A percentile compares a stretch with the other conserved stretches of the same genome.
These are phyloP conservation scores for Dasypus novemcinctus DNA, from an alignment of 2,113 vertebrate genomes.

Conservation along the genomic window DNA sequence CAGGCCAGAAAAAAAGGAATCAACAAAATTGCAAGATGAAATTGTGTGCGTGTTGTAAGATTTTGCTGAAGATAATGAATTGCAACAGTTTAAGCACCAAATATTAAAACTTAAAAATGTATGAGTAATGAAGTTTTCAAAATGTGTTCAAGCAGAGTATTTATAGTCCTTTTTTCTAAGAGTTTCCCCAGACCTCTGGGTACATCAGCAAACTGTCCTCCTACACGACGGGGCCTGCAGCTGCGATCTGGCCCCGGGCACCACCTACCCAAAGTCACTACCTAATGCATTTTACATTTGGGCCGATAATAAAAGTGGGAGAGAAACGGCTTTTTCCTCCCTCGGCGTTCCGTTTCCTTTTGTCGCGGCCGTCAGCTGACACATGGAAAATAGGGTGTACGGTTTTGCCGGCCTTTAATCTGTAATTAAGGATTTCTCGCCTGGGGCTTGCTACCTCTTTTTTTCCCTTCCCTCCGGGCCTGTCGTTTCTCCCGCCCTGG, in stretches of 20 bases:
- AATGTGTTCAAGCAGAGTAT: slow-evolving; percentile 78
- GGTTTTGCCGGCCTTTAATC: slow-evolving; percentile 79
- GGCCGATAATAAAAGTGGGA: slow-evolving; percentile 79
- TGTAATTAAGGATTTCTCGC: slow-evolving; percentile 81
- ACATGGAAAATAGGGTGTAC: slow-evolving; percentile 77
- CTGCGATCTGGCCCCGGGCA: slow-evolving; percentile 83
- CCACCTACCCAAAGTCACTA: slow-evolving; percentile 85
- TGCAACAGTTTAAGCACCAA: slow-evolving; percentile 72
- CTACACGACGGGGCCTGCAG: slow-evolving; percentile 82
- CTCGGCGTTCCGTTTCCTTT: slow-evolving; percentile 71
- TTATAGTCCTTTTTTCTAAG: slow-evolving; percentile 79
- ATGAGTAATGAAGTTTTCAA: slow-evolving; percentile 72
- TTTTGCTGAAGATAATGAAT: slow-evolving; percentile 76
- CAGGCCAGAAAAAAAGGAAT: slow-evolving; percentile 78
- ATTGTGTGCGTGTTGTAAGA: not conserved
- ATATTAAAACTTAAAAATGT: slow-evolving; percentile 79
- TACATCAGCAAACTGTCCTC: slow-evolving; percentile 84
- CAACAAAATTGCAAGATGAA: slow-evolving; percentile 72
- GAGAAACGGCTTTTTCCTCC: not conserved
- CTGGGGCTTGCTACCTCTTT: slow-evolving; percentile 60
- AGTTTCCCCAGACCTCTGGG: slow-evolving; percentile 83
- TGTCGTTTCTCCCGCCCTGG: not conserved
- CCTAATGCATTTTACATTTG: slow-evolving; percentile 88
- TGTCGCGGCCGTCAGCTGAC: slow-evolving; percentile 78
- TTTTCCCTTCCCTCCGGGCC: not conserved